phyloP scores from a whole-genome alignment of 2,113 vertebrate species.

The Vireo altiloquus region DNA sequence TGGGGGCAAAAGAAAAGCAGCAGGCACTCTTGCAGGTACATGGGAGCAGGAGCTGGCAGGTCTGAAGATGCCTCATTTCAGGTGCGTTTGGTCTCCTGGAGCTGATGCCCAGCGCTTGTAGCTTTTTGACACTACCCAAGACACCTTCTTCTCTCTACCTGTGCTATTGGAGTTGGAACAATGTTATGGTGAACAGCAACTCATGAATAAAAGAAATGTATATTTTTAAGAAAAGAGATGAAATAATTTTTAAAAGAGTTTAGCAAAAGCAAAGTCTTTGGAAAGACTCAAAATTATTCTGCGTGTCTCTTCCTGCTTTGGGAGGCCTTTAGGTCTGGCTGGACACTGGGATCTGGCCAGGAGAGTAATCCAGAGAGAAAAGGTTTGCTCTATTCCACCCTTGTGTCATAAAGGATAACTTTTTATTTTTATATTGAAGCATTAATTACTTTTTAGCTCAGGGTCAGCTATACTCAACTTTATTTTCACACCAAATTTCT shows the following conservation, averaged over 20 bases:
- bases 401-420: constrained; percentile 63
- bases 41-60: background rate
- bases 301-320: constrained; percentile 57
- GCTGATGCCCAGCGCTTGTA: background rate
- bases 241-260: constrained; percentile 43
- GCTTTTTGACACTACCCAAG: rapidly evolving
- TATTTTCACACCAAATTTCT: constrained; percentile 72
- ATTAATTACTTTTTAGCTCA: constrained; percentile 77
- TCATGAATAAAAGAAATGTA: constrained; percentile 26
- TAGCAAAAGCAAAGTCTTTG: background rate
- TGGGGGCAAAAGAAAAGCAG: background rate
- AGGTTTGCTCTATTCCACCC: constrained; percentile 43
- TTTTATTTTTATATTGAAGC: constrained; percentile 77
- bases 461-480: constrained; percentile 72
- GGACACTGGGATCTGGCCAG: background rate
- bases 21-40: background rate
- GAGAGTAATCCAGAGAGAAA: constrained; percentile 10
- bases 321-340: constrained; percentile 16
- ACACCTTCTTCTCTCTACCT: background rate
- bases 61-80: background rate
- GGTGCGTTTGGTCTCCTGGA: background rate
- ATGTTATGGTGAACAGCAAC: background rate
- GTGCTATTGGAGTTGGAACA: background rate
- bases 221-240: constrained; percentile 38
- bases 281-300: constrained; percentile 40